A percentile compares a stretch with the other conserved stretches of the same genome.
phyloP scores from a whole-genome alignment of 2,797 vertebrate genomes.

The Lemur catta region DNA sequence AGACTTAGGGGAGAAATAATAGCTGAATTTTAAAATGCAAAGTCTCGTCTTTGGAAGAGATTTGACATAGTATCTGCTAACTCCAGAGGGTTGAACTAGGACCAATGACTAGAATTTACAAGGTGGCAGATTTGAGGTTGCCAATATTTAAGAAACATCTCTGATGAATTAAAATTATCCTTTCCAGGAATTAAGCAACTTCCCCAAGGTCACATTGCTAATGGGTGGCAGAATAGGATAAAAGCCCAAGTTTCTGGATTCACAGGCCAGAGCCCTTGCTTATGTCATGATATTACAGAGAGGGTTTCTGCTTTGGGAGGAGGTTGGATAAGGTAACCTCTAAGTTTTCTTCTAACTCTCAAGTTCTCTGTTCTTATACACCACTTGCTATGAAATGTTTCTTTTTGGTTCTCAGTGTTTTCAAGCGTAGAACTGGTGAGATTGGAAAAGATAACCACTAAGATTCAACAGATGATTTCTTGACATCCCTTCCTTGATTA shows the following conservation, averaged over 20 bases:
- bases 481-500: background rate
- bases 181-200: constrained; percentile 13
- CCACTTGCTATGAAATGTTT: background rate
- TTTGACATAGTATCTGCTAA: background rate
- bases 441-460: background rate
- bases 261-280: background rate
- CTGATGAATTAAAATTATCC: background rate
- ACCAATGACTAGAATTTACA: background rate
- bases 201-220: background rate
- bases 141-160: background rate
- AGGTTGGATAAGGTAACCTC: background rate
- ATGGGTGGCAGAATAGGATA: background rate
- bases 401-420: background rate
- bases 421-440: background rate
- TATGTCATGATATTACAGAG: background rate
- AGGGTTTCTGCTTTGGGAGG: background rate
- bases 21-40: background rate
- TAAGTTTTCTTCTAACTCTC: background rate
- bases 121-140: background rate
- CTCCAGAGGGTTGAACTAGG: background rate
- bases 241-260: background rate
- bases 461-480: background rate
- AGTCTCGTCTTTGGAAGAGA: background rate
- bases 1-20: background rate
- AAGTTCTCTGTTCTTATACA: background rate